Evolutionary conservation across 1,140 invertebrate species (phyloP).

Genomic region (Helicoverpa zea): DNA sequence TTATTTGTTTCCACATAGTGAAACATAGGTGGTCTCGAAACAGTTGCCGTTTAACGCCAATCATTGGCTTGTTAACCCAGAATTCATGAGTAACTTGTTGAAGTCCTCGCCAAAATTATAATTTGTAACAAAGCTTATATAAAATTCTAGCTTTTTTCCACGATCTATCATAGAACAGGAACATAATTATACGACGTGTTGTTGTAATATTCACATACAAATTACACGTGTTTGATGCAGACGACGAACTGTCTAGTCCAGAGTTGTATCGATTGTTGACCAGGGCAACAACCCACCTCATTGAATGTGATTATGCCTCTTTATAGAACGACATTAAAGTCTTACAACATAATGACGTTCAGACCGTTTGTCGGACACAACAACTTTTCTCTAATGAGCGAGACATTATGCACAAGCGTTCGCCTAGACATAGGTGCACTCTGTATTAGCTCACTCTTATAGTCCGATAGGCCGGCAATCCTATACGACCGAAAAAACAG

Average conservation of each 20-base stretch:
- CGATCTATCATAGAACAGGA: no score
- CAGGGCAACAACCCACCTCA: slow-evolving; percentile 10
- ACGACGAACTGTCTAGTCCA: slow-evolving; percentile 9
- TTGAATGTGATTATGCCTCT: not conserved
- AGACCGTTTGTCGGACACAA: not conserved
- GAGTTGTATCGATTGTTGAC: not conserved
- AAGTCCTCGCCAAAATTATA: no score
- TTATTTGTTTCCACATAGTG: not conserved
- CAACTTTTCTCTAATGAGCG: not conserved
- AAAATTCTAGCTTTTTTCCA: no score
- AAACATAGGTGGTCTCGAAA: not conserved
- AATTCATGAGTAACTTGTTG: no score
- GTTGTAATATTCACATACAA: no score
- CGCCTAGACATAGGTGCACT: no score
- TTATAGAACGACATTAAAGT: not conserved
- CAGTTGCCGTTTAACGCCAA: no score
- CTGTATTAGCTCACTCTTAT: not conserved
- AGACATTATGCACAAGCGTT: no score
- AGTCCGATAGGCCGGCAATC: not conserved
- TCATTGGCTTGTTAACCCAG: no score
- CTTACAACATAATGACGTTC: not conserved
- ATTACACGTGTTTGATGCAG: not conserved
- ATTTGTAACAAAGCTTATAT: no score
- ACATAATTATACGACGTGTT: no score
- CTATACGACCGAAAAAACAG: no score